These are phyloP conservation scores for Mugil cephalus DNA, from an alignment of 2,113 vertebrate genomes.

Conservation along the genomic window DNA sequence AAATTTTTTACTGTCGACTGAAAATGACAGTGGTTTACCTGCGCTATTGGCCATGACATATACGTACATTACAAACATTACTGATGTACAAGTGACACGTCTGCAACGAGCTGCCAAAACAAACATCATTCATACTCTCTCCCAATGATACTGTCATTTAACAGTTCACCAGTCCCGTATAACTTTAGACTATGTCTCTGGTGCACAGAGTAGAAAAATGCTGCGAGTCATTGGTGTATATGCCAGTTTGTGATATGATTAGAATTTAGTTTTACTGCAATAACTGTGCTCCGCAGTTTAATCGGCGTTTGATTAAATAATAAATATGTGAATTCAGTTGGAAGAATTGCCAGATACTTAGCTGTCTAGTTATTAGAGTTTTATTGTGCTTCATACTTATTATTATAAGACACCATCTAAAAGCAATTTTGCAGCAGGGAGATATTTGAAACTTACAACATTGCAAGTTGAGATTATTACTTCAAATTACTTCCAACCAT, in stretches of 20 bases:
- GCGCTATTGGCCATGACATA: no score
- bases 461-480: constrained; percentile 9
- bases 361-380: background rate
- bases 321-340: background rate
- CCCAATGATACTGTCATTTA: no score
- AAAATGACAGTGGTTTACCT: no score
- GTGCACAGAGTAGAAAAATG: no score
- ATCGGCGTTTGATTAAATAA: background rate
- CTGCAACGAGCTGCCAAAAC: no score
- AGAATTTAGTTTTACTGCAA: background rate
- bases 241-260: constrained; percentile 1
- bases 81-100: no score
- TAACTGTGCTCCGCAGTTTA: background rate
- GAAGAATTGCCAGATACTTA: background rate
- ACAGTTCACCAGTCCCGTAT: no score
- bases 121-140: no score
- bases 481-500: background rate
- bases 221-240: background rate
- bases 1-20: no score
- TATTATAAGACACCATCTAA: background rate
- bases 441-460: background rate
- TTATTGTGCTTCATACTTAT: background rate
- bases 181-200: no score
- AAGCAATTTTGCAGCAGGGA: background rate
- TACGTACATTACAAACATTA: no score